Base-by-base conservation (phyloP, 1,140 invertebrate species). In the Colletes latitarsis region DNA sequence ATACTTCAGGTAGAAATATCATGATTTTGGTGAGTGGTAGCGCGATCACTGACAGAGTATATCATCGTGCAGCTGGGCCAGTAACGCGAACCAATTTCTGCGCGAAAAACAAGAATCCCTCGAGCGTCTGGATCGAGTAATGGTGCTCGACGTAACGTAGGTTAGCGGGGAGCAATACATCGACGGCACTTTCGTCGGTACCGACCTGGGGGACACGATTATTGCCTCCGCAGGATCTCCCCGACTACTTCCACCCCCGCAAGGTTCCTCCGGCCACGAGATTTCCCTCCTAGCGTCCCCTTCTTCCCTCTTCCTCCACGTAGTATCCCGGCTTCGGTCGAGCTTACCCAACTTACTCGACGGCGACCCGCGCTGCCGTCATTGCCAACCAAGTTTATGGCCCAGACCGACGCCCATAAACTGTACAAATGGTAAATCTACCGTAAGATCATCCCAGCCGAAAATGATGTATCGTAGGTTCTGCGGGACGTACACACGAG, bases 341-440 rank as follows among this genome's bases (percentile, higher is more conserved):
- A 70, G 86, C 88, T 90, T 90, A 89, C 86, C 90, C 87, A 88
- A 88, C 85, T 89, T 86, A 82, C 82, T 83, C 85, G 89, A 80
- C 81, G 75, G 71, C 72, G 85, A 81, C 71, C 74, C 84, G 77
- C 84, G 82, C 76, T 81, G 89, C 89, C 91, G 92, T 93, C 92
- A 93, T 93, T 93, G 91, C 91, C 92, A 93, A 93, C 77, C 90
- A 93, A 93, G 92, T 93, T 93, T 93, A 93, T 93, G 90, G 92
- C 90, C 87, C 91, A 93, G 91, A 92, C 92, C 91, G 89, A 89
- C 90, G 91, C 83, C 92, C 92, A 92, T 93, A 93, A 93, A 93
- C 91, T 92, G 90, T 93, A 90, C 91, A 90, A 93, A 93, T 93
- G 93, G 91, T 93, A 93, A 93, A 94, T 94, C 92, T 93, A 93